phyloP scores from a whole-genome alignment of 1,140 invertebrate species.

The Drusus annulatus region DNA sequence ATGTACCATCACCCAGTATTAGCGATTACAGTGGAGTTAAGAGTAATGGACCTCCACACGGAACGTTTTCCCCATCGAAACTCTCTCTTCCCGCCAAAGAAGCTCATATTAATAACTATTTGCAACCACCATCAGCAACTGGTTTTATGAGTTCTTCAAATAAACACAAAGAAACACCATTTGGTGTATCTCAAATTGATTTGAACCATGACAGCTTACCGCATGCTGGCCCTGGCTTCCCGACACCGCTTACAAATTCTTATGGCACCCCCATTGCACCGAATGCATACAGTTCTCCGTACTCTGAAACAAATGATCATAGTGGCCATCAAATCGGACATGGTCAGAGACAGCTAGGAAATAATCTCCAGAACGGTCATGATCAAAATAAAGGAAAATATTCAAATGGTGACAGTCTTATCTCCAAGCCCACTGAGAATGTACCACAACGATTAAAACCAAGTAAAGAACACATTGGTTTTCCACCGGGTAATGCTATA shows the following conservation, averaged over 20 bases:
- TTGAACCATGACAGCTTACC: conserved; percentile 19
- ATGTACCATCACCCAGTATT: background rate
- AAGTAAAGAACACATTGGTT: conserved; percentile 23
- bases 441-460: conserved; percentile 1
- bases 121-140: conserved; percentile 31
- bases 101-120: conserved; percentile 51
- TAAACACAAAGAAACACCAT: conserved; percentile 36
- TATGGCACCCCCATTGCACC: conserved; percentile 53
- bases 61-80: conserved; percentile 52
- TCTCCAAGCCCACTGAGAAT: conserved; percentile 23
- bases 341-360: conserved; percentile 6
- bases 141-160: conserved; percentile 46
- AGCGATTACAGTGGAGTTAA: background rate
- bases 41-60: conserved; percentile 14
- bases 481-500: conserved; percentile 21
- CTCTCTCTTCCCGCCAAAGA: conserved; percentile 47
- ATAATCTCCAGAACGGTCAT: conserved; percentile 9
- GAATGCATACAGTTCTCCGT: conserved; percentile 49
- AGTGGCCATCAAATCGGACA: conserved; percentile 6
- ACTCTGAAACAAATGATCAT: conserved; percentile 46
- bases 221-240: too few relatives aligned
- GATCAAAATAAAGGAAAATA: conserved; percentile 27
- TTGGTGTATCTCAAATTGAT: conserved; percentile 31
- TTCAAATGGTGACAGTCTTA: conserved; percentile 30
- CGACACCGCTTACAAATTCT: conserved; percentile 47